Conservation (phyloP, 2,113 vertebrate species). For the Carlito syrichta region DNA sequence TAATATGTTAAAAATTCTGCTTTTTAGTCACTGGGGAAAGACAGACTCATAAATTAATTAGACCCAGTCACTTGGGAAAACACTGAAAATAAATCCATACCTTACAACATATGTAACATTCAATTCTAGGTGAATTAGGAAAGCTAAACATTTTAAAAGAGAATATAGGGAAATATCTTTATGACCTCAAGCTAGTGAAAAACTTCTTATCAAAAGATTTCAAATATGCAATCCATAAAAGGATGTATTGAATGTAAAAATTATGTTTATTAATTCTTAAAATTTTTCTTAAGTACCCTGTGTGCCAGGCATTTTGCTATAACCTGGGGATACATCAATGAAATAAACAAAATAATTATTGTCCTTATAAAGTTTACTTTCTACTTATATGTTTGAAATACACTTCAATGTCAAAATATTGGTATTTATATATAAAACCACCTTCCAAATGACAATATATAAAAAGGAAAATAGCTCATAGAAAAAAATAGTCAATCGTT, state of each 20-base stretch:
- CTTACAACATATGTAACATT: not conserved
- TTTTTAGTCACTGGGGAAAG: not conserved
- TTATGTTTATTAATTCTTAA: not conserved
- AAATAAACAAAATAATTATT: not conserved
- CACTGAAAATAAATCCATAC: not conserved
- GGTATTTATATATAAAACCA: not conserved
- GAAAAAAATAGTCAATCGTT: not conserved
- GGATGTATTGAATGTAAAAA: not conserved
- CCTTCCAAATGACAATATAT: not conserved
- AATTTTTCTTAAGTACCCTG: not conserved
- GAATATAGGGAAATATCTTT: not conserved
- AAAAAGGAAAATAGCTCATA: not conserved
- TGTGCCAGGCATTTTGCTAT: not conserved
- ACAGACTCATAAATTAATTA: not conserved
- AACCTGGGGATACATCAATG: not conserved
- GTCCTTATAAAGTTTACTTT: not conserved
- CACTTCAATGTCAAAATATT: not conserved
- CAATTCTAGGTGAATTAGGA: not conserved
- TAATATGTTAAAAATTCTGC: not conserved
- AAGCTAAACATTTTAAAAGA: not conserved
- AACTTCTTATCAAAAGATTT: not conserved
- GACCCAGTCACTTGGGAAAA: not conserved
- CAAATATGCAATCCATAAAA: not conserved
- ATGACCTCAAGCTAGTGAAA: not conserved
- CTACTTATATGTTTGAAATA: not conserved